phyloP scores from a whole-genome alignment of 2,888 invertebrate species.

The Imbricaverruca yamaguchii region DNA sequence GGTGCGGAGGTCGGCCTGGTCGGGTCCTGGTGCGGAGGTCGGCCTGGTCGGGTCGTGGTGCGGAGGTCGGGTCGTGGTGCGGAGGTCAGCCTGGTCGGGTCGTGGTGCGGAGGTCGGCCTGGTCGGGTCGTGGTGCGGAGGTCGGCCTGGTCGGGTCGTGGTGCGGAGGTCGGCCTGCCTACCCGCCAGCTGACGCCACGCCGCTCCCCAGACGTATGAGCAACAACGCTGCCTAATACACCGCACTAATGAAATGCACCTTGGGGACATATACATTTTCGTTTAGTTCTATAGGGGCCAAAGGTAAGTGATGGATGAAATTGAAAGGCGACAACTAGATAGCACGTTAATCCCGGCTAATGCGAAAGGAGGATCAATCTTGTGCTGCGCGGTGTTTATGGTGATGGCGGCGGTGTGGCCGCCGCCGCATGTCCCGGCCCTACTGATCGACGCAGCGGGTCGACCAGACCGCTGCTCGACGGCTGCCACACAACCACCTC shows the following conservation, averaged over 20 bases:
- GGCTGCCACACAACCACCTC: background rate
- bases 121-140: too few relatives aligned
- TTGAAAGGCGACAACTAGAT: background rate
- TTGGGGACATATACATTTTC: background rate
- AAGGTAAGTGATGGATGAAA: conserved; percentile 15
- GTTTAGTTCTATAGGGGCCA: background rate
- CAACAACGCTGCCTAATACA: background rate
- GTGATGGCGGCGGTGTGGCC: background rate
- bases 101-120: too few relatives aligned
- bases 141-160: too few relatives aligned
- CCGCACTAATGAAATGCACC: background rate
- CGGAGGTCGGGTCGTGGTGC: too few relatives aligned
- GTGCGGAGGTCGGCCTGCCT: too few relatives aligned
- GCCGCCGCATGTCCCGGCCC: background rate
- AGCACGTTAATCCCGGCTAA: conserved; percentile 10
- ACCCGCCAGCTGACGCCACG: too few relatives aligned
- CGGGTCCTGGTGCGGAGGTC: too few relatives aligned
- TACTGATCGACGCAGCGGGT: background rate
- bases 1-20: too few relatives aligned
- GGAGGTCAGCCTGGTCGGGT: too few relatives aligned
- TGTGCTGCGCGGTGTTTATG: background rate
- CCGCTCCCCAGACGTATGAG: too few relatives aligned
- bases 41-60: too few relatives aligned
- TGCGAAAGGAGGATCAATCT: conserved; percentile 18
- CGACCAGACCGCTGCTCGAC: background rate